phyloP scores from a whole-genome alignment of 2,797 vertebrate species.

The Leptoclinus maculatus region DNA sequence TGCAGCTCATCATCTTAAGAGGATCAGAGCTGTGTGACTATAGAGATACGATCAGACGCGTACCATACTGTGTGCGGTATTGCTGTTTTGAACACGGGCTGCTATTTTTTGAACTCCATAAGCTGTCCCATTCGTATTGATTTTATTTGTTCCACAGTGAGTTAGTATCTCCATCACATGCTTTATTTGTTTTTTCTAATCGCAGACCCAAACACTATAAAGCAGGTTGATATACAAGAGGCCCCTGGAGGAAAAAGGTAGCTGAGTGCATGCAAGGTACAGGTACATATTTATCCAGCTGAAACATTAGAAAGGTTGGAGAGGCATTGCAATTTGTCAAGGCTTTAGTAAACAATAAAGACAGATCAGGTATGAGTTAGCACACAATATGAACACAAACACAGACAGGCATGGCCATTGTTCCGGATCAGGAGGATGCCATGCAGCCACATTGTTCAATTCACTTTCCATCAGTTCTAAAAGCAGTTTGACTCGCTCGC shows the following conservation, averaged over 20 bases:
- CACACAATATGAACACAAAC: slow-evolving; percentile 63
- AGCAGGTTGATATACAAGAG: slow-evolving; percentile 41
- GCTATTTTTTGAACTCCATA: slow-evolving; percentile 11
- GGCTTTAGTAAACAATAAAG: slow-evolving; percentile 71
- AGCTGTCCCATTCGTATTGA: slow-evolving; percentile 18
- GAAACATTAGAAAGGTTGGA: slow-evolving; percentile 62
- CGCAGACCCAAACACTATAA: slow-evolving; percentile 39
- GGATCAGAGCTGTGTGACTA: slow-evolving; percentile 1
- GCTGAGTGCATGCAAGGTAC: slow-evolving; percentile 43
- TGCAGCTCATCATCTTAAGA: slow-evolving; percentile 17
- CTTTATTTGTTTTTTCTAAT: slow-evolving; percentile 52
- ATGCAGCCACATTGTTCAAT: slow-evolving; percentile 20
- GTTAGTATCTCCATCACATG: slow-evolving; percentile 6
- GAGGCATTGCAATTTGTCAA: slow-evolving; percentile 56
- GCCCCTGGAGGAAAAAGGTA: slow-evolving; percentile 18
- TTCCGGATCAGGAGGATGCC: slow-evolving; percentile 38
- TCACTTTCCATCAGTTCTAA: not conserved
- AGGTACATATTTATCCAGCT: slow-evolving; percentile 82
- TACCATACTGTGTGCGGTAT: not conserved
- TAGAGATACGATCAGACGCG: not conserved
- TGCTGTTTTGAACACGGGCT: not conserved
- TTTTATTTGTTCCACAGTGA: slow-evolving; percentile 32
- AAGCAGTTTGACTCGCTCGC: not conserved
- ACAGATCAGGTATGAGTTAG: slow-evolving; percentile 50
- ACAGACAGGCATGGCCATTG: slow-evolving; percentile 51